A percentile compares a stretch with the other conserved stretches of the same genome.
phyloP scores from a whole-genome alignment of 2,113 vertebrate species.

The Labrus mixtus region DNA sequence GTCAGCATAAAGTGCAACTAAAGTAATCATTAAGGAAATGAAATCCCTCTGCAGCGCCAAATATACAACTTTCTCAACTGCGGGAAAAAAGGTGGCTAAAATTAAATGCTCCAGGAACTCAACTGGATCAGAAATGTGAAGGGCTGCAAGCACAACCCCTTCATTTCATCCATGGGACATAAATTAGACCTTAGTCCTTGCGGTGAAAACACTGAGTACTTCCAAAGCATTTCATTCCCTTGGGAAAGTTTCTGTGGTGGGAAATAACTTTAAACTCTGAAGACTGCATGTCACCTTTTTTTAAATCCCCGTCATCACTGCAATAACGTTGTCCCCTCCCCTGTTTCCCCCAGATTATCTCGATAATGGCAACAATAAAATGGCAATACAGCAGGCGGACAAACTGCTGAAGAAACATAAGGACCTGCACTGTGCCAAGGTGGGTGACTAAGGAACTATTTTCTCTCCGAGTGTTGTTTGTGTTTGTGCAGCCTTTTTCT shows the following conservation, averaged over 20 bases:
- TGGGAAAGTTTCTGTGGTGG: not conserved
- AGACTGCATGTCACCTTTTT: no score
- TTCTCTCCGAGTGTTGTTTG: not conserved
- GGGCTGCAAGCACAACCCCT: no score
- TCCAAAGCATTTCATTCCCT: not conserved
- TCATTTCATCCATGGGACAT: no score
- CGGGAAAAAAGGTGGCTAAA: no score
- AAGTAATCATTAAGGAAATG: no score
- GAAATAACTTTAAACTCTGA: no score
- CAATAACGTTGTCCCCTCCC: not conserved
- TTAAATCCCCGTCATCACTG: not conserved
- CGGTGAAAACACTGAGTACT: not conserved
- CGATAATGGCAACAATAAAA: constrained; percentile 99
- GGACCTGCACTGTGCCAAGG: constrained; percentile 99
- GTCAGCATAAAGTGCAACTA: no score
- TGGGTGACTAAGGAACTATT: constrained; percentile 60
- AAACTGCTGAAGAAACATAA: constrained; percentile 98
- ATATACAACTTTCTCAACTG: no score
- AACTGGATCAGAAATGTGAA: no score
- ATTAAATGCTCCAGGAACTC: no score
- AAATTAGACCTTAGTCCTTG: no score
- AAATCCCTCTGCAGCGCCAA: no score
- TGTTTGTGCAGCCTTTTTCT: not conserved
- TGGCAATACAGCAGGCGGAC: constrained; percentile 99
- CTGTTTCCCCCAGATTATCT: constrained; percentile 90